These are phyloP conservation scores for Pseudomyrmex cubaensis DNA, from an alignment of 1,140 invertebrate genomes.

Conservation along the genomic window DNA sequence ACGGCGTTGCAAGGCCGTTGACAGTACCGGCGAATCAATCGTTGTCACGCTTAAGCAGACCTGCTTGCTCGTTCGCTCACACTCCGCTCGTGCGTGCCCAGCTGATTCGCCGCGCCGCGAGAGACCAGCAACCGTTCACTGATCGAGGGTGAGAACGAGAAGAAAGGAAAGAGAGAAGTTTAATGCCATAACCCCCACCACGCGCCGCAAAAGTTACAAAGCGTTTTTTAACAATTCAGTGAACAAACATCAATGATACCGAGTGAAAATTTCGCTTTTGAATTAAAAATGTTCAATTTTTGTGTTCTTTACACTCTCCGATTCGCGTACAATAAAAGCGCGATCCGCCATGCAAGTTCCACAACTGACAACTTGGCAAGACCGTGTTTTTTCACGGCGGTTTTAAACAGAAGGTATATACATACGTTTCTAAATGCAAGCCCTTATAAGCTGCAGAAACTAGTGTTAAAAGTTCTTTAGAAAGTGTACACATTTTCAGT, in stretches of 20 bases:
- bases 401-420: too few species aligned
- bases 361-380: too few species aligned
- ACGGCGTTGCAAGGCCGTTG: slow-evolving; percentile 66
- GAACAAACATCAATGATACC: not conserved
- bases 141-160: slow-evolving; percentile 40
- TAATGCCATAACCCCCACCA: slow-evolving; percentile 26
- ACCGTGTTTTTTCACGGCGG: too few species aligned
- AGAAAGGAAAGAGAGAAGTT: slow-evolving; percentile 7
- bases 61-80: slow-evolving; percentile 45
- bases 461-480: too few species aligned
- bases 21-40: slow-evolving; percentile 65
- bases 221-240: not conserved
- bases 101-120: slow-evolving; percentile 62
- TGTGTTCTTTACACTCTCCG: too few species aligned
- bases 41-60: slow-evolving; percentile 63
- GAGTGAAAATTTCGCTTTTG: too few species aligned
- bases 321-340: too few species aligned
- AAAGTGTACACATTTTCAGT: too few species aligned
- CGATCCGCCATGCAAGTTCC: too few species aligned
- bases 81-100: slow-evolving; percentile 59
- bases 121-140: slow-evolving; percentile 17
- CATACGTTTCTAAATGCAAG: too few species aligned
- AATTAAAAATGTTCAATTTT: too few species aligned
- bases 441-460: too few species aligned
- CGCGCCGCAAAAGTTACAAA: slow-evolving; percentile 9